Evolutionary conservation across 1,140 invertebrate species (phyloP).

Genomic region (Daktulosphaira vitifoliae): DNA sequence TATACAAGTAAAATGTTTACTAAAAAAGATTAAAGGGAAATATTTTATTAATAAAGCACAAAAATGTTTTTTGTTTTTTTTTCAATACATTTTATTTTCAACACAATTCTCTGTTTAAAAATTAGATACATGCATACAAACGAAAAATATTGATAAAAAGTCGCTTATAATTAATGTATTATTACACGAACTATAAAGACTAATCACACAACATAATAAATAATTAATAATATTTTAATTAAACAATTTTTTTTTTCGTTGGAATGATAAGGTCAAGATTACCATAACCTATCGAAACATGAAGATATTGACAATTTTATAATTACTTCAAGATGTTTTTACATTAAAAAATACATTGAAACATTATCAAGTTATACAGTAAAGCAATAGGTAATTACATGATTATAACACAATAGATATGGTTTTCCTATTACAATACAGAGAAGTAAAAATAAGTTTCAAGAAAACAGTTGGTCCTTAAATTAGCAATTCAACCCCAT

Average conservation of each 20-base stretch:
- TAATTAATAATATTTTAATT: slow-evolving; percentile 28
- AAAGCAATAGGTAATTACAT: slow-evolving; percentile 11
- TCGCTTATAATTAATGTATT: slow-evolving; percentile 32
- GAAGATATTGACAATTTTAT: neutral
- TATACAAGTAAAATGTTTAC: too few species aligned
- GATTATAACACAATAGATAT: slow-evolving; percentile 30
- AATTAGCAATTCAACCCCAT: slow-evolving; percentile 30
- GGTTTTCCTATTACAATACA: slow-evolving; percentile 29
- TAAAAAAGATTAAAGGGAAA: too few species aligned
- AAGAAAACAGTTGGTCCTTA: slow-evolving; percentile 34
- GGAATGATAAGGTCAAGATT: neutral
- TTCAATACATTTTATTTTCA: slow-evolving; percentile 30
- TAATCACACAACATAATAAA: slow-evolving; percentile 33
- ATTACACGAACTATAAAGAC: slow-evolving; percentile 32
- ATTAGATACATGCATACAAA: slow-evolving; percentile 33
- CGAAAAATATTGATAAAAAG: slow-evolving; percentile 34
- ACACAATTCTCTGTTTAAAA: slow-evolving; percentile 32
- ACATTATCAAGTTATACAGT: too few species aligned
- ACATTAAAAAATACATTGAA: too few species aligned
- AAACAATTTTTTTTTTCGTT: neutral
- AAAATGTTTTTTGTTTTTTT: too few species aligned
- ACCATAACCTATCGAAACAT: slow-evolving; percentile 11
- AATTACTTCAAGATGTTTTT: too few species aligned
- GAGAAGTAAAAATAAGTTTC: slow-evolving; percentile 33
- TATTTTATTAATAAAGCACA: too few species aligned